Base-by-base conservation (phyloP, 2,888 invertebrate genomes). In the Anthophora plumipes region DNA sequence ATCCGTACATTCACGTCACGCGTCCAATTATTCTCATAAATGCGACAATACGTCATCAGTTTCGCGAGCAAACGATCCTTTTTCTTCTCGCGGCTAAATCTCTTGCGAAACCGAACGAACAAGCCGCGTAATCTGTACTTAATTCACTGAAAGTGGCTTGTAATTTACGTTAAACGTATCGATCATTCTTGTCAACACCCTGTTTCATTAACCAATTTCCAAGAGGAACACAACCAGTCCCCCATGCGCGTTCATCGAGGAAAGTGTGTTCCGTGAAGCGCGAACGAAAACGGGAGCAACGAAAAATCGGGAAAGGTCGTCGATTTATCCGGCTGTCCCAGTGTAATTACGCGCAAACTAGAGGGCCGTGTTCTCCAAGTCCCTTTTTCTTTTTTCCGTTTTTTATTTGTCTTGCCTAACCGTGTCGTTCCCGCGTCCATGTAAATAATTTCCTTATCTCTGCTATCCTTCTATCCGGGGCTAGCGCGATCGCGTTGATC, bases 391-490 rank as follows among this genome's bases (percentile, higher is more conserved):
- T n/a, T 4, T 31, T 4, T 31, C 31, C 31, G 2, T 3, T 22
- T 39, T 57, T 39, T 52, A 60, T 77, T 71, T 68, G 59, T 67
- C 71, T 39, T 12, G 20, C 46, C 8, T 22, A 54, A 50, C 48
- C 43, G 20, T n/a, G 0, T 59, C 69, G 48, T 59, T 14, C 55
- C 55, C 57, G 48, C 48, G 57, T 31, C 25, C 68, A 48, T 70
- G 77, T 70, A 80, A 78, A 80, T 80, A 80, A 80, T 80, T 69
- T 60, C 50, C 73, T 80, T 73, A 78, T 77, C 77, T 59, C 64
- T 8, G 48, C 50, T 54, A 73, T 77, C 72, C 80, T 77, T 72
- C 63, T 68, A 64, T 59, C 48, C 72, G 59, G 25, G 66, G 39
- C 71, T 41, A 31, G 50, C 54, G 14, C 76, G 71, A 67, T 70